A percentile compares a stretch with the other conserved stretches of the same genome.
These are phyloP conservation scores for Nomada flava DNA, from an alignment of 2,888 invertebrate genomes.

Conservation along the genomic window DNA sequence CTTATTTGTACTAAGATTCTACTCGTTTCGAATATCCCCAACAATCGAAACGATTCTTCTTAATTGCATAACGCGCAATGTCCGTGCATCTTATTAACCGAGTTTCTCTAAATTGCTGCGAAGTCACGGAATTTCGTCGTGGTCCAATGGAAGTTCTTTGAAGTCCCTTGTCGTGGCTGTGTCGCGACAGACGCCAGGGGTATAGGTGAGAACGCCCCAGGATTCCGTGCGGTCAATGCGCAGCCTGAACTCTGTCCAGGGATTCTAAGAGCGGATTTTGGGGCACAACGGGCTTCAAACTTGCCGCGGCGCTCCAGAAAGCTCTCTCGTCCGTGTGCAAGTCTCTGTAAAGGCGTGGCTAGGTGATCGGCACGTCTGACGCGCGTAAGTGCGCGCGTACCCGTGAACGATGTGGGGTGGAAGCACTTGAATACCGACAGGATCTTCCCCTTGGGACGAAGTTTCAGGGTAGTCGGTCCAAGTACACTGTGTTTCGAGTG, in stretches of 20 bases:
- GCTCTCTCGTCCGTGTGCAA: conserved; percentile 17
- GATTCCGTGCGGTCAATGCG: conserved; percentile 62
- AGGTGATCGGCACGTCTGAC: conserved; percentile 12
- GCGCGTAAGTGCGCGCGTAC: conserved; percentile 28
- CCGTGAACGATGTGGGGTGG: conserved; percentile 42
- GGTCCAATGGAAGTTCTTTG: conserved; percentile 44
- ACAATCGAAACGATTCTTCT: neutral
- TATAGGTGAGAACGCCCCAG: conserved; percentile 58
- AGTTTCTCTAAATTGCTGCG: conserved; percentile 20
- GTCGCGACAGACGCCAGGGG: conserved; percentile 20
- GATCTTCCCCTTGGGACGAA: conserved; percentile 46
- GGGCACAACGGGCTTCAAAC: conserved; percentile 50
- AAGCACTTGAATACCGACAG: conserved; percentile 48
- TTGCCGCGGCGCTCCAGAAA: conserved; percentile 32
- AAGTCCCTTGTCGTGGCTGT: conserved; percentile 45
- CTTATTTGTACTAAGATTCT: neutral
- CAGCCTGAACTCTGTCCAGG: conserved; percentile 50
- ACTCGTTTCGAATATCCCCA: neutral
- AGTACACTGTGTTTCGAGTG: conserved; percentile 52
- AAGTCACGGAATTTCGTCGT: conserved; percentile 41
- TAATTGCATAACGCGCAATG: neutral
- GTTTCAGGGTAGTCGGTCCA: conserved; percentile 39
- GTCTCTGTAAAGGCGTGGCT: conserved; percentile 6
- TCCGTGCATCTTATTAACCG: conserved; percentile 5
- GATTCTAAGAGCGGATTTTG: conserved; percentile 49